phyloP scores from a whole-genome alignment of 2,888 invertebrate genomes.

The Noctua pronuba region DNA sequence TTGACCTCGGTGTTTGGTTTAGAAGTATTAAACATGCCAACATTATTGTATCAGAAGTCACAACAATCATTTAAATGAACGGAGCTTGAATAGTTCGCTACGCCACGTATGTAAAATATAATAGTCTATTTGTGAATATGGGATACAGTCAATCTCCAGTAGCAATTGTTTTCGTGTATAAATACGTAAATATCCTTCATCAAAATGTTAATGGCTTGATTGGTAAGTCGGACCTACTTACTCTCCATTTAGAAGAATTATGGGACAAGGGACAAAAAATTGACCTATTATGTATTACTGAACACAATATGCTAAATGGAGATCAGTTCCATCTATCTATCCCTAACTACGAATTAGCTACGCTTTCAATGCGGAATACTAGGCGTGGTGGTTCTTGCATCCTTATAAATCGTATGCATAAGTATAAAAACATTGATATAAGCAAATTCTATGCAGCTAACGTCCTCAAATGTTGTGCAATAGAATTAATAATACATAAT shows the following conservation, averaged over 20 bases:
- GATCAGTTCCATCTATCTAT: slow-evolving; percentile 1
- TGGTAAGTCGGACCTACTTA: not conserved
- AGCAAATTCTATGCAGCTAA: not conserved
- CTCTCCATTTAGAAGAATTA: no score
- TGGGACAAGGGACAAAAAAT: not conserved
- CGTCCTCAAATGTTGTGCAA: not conserved
- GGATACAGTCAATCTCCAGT: not conserved
- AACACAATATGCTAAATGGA: not conserved
- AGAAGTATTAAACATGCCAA: not conserved
- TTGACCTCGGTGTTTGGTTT: not conserved
- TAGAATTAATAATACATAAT: not conserved
- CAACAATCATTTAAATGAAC: no score
- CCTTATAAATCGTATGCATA: slow-evolving; percentile 6
- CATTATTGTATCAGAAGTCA: not conserved
- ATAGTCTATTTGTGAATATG: no score
- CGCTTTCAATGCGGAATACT: slow-evolving; percentile 3
- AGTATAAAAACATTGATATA: not conserved
- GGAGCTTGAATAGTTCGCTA: no score
- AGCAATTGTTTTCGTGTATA: slow-evolving; percentile 7
- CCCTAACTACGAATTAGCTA: not conserved
- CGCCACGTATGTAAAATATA: no score
- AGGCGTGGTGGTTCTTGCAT: slow-evolving; percentile 7
- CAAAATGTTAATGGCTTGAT: not conserved
- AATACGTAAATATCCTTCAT: slow-evolving; percentile 1
- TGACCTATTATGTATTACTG: not conserved